A percentile compares a stretch with the other conserved stretches of the same genome.
Evolutionary conservation across 2,797 vertebrate genomes (phyloP).

Genomic region (Telmatherina bonti): DNA sequence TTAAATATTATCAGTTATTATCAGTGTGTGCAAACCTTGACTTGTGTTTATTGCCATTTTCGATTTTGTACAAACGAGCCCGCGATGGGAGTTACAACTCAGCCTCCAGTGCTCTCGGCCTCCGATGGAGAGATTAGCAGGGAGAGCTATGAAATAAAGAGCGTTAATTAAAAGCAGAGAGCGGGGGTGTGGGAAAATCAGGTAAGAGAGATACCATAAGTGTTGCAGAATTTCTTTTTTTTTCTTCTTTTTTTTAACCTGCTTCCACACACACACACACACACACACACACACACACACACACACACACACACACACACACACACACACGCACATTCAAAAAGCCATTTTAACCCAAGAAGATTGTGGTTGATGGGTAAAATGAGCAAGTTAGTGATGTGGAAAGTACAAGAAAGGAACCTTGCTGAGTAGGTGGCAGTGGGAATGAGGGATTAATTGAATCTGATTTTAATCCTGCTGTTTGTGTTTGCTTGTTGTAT

Average conservation of each 20-base stretch:
- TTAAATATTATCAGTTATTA: constrained; percentile 41
- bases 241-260: constrained; percentile 35
- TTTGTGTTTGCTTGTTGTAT: constrained; percentile 53
- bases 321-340: constrained; percentile 32
- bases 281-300: constrained; percentile 20
- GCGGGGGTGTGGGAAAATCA: constrained; percentile 75
- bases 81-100: constrained; percentile 68
- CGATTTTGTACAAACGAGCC: constrained; percentile 66
- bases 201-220: constrained; percentile 72
- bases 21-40: constrained; percentile 22
- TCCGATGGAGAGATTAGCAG: constrained; percentile 73
- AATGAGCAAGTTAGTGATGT: constrained; percentile 74
- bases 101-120: constrained; percentile 61
- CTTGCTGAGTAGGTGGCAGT: constrained; percentile 62
- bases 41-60: constrained; percentile 60
- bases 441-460: constrained; percentile 76
- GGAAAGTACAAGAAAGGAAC: constrained; percentile 68
- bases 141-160: constrained; percentile 70
- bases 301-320: constrained; percentile 29
- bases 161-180: constrained; percentile 75
- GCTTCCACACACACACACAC: constrained; percentile 33
- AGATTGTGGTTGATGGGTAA: constrained; percentile 64
- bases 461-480: constrained; percentile 70
- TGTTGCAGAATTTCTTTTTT: constrained; percentile 64
- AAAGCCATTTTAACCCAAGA: constrained; percentile 64